These are phyloP conservation scores for Cryptus viduatorius DNA, from an alignment of 2,888 invertebrate genomes.

Conservation along the genomic window DNA sequence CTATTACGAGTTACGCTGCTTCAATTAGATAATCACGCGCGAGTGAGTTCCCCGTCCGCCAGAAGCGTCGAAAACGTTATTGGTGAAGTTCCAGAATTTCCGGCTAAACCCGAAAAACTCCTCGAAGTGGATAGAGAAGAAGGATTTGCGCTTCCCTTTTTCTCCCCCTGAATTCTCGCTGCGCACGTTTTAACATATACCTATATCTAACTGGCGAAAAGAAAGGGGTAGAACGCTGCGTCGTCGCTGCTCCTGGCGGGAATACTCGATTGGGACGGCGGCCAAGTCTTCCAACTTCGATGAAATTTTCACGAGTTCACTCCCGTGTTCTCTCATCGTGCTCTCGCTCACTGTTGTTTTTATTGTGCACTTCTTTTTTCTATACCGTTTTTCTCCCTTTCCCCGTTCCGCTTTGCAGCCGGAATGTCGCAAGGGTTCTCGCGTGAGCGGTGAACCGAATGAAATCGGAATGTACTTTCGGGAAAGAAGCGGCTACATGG, in stretches of 20 bases:
- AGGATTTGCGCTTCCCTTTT: slow-evolving; percentile 23
- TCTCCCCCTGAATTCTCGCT: background rate
- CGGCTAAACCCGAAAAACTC: background rate
- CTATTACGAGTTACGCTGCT: slow-evolving; percentile 25
- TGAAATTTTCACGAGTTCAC: slow-evolving; percentile 56
- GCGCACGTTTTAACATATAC: background rate
- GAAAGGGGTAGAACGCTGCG: slow-evolving; percentile 17
- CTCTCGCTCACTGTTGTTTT: slow-evolving; percentile 15
- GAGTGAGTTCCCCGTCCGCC: background rate
- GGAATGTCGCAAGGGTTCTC: background rate
- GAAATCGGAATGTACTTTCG: slow-evolving; percentile 41
- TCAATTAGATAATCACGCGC: slow-evolving; percentile 22
- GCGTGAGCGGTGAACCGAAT: slow-evolving; percentile 29
- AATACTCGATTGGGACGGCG: slow-evolving; percentile 48
- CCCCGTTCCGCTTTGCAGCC: background rate
- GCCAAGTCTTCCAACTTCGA: slow-evolving; percentile 57
- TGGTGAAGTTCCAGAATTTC: slow-evolving; percentile 14
- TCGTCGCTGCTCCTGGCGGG: slow-evolving; percentile 19
- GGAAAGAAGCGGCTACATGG: slow-evolving; percentile 9
- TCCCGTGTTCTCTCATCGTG: background rate
- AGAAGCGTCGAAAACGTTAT: background rate
- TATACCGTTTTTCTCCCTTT: background rate
- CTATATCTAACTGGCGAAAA: background rate
- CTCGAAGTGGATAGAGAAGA: slow-evolving; percentile 24
- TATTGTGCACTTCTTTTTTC: slow-evolving; percentile 2